Evolutionary conservation across 2,113 vertebrate genomes (phyloP), one percentile per base, ranked within the genome.

Genomic region (Ibidorhyncha struthersii): DNA sequence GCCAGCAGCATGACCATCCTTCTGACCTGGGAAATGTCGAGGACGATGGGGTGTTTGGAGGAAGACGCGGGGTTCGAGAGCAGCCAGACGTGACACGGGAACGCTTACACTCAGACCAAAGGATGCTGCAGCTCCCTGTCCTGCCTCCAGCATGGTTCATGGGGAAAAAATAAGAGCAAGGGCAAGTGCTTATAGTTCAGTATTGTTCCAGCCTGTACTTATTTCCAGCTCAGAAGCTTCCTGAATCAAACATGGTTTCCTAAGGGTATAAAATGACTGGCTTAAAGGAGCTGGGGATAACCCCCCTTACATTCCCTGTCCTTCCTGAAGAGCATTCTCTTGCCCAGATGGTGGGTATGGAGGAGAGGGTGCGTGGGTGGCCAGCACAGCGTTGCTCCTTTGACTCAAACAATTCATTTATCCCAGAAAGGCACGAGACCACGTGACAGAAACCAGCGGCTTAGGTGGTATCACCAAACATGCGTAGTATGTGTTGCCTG

Each of bases 31-130:
- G 53, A 55, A 79, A 47, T 36, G 1, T 8, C 0, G 0, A 80
- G 56, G 62, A 2, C 1, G 2, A 4, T 0, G 5, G 20, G 29
- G 50, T 30, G 34, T 62, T 55, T 70, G 79, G 84, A 63, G 67
- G 53, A 47, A 82, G 78, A 45, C 0, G 0, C 20, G 26, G 58
- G 25, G 10, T 53, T 62, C 3, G 3, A 47, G 38, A 55, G 69
- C 50, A 32, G 72, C 22, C 59, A 10, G 40, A 17, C 3, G 8
- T 52, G 58, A 38, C 32, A 13, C 11, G 14, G 43, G 16, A 82
- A 27, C 0, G 2, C 52, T 5, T 3, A 0, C 19, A 6, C 22
- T 67, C 5, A 13, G 82, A 62, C 26, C 41, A n/a, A 58, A 58
- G 55, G 63, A n/a, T 70, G 50, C 59, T 95, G 76, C 69, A 89